These are phyloP conservation scores for Neuroscelio doddi DNA, from an alignment of 2,888 invertebrate genomes.

Conservation along the genomic window DNA sequence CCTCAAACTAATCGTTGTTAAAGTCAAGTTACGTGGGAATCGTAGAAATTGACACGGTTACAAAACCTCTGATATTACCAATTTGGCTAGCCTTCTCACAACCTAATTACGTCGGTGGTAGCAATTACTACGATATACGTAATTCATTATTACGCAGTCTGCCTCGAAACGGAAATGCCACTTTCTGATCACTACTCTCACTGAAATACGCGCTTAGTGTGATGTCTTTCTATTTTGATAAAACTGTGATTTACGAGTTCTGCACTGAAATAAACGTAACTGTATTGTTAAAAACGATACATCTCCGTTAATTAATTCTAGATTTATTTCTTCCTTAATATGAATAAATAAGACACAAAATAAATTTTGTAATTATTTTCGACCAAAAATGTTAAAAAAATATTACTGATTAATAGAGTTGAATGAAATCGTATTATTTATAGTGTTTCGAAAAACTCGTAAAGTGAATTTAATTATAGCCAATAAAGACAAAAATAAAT, in stretches of 20 bases:
- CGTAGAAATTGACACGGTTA: conserved; percentile 10
- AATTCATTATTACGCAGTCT: conserved; percentile 23
- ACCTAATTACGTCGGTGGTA: conserved; percentile 21
- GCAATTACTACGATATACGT: conserved; percentile 23
- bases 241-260: neutral
- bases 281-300: too few species aligned
- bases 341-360: too few species aligned
- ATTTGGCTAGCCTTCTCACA: conserved; percentile 32
- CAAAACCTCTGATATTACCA: conserved; percentile 28
- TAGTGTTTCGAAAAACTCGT: too few species aligned
- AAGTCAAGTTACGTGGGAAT: conserved; percentile 25
- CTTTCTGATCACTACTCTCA: conserved; percentile 21
- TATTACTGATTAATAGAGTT: too few species aligned
- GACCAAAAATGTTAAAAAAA: too few species aligned
- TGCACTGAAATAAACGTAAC: too few species aligned
- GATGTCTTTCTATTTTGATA: conserved; percentile 1
- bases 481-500: too few species aligned
- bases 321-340: too few species aligned
- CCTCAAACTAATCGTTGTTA: conserved; percentile 22
- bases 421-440: too few species aligned
- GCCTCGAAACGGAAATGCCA: conserved; percentile 25
- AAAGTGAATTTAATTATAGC: too few species aligned
- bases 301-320: too few species aligned
- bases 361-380: too few species aligned
- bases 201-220: neutral